Percentiles rank a stretch among this genome's conserved stretches.
Evolutionary conservation across 2,113 vertebrate genomes (phyloP).

Genomic region (Equus przewalskii): DNA sequence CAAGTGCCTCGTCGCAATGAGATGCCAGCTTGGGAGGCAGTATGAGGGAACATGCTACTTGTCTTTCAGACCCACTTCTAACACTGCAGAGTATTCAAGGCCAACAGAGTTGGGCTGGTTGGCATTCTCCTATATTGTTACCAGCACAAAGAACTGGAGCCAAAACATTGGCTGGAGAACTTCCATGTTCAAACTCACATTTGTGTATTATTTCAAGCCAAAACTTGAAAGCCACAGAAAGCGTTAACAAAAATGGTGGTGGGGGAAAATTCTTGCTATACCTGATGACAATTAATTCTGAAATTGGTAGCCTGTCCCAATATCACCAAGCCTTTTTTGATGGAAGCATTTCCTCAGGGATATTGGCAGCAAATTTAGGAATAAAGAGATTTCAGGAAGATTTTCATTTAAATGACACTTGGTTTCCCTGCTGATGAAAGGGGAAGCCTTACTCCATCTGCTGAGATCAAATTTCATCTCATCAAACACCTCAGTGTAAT

Average conservation of each 20-base stretch:
- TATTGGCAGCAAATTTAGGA: constrained; percentile 78
- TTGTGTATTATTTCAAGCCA: constrained; percentile 29
- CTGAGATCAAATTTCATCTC: constrained; percentile 85
- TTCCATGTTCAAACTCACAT: constrained; percentile 19
- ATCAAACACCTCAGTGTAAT: constrained; percentile 84
- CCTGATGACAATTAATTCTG: constrained; percentile 37
- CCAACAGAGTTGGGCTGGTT: neutral
- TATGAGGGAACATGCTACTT: neutral
- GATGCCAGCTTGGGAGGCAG: constrained; percentile 59
- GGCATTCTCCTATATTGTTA: neutral
- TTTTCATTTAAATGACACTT: constrained; percentile 87
- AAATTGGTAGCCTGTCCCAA: constrained; percentile 15
- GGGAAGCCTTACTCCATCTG: constrained; percentile 83
- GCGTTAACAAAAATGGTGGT: constrained; percentile 35
- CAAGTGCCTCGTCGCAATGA: constrained; percentile 42
- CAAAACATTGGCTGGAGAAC: constrained; percentile 45
- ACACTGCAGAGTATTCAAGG: neutral
- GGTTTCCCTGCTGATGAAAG: constrained; percentile 84
- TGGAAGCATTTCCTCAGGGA: constrained; percentile 77
- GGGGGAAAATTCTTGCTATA: neutral
- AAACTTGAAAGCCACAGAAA: constrained; percentile 40
- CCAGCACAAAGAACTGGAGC: neutral
- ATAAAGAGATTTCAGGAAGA: constrained; percentile 86
- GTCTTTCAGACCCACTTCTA: constrained; percentile 3
- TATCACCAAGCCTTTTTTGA: constrained; percentile 54